Base-by-base conservation (phyloP, 2,888 invertebrate genomes). In the Cosmia pyralina region DNA sequence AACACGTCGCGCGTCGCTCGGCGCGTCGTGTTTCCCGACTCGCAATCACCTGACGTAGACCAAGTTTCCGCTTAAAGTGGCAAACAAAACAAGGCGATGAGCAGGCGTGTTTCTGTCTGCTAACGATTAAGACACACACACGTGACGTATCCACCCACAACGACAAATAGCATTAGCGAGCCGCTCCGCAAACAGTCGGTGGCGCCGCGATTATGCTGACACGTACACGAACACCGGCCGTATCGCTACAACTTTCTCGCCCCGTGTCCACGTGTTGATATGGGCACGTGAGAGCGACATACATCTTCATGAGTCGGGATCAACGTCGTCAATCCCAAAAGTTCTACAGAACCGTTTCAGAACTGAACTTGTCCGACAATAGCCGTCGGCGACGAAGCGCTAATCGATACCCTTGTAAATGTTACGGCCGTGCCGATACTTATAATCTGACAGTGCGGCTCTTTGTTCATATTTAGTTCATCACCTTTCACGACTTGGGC, bases 121-220 rank as follows among this genome's bases (percentile, higher is more conserved):
- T 94, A 95, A 95, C 93, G 93, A 95, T 94, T 94, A 95, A 96
- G 94, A 95, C 90, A 94, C 93, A 95, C 94, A 94, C 85, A 90
- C 90, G 90, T 92, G 92, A 91, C 92, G 91, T 91, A 93, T 90
- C 92, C 92, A 91, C 92, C 93, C 92, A 90, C 89, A 83, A 90
- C 88, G 88, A 92, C 92, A 95, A 95, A 95, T 92, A 94, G 93
- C 93, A 95, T 95, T 95, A 95, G 93, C 91, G 90, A 89, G 90
- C 89, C 91, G 91, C 91, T 93, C 88, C 85, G 89, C 93, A 95
- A 95, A 96, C 95, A 95, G 89, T 87, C 90, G 91, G 92, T 89
- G 91, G 91, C 90, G 91, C 90, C 91, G 88, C 92, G 92, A 93
- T 93, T 93, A 93, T 92, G 92, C 92, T 92, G 92, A 93, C 93